Evolutionary conservation across 2,113 vertebrate genomes (phyloP), one percentile per base, ranked within the genome.

Genomic region (Sapayoa aenigma): DNA sequence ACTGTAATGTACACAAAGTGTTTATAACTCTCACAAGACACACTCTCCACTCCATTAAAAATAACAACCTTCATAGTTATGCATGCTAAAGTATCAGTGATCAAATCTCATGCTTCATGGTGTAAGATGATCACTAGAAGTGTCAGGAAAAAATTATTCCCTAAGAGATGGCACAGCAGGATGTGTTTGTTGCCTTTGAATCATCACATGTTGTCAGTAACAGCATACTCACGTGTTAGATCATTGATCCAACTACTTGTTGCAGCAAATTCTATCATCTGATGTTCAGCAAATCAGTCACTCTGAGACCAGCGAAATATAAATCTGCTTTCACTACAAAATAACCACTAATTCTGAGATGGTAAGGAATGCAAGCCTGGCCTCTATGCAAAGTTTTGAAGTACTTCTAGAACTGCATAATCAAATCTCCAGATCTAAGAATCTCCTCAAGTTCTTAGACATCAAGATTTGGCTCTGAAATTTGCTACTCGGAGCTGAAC

Each of bases 81-180:
- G 66, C 73, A 87, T 94, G 49, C 76, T 90, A 84, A 92, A 93
- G 77, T 89, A 82, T 78, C 31, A 6, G 90, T 90, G 93, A 96
- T 95, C 90, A 96, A 96, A 94, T 93, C 86, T 93, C 83, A 84
- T 87, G 95, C 90, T 96, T 93, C 79, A 27, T 47, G 80, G 86
- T 89, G 69, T 95, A 96, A 95, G 69, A 87, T 69, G 86, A 95
- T 94, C 88, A 75, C 93, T 75, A 35, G 55, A 92, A 94, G 56
- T 78, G 93, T 95, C 94, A 95, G 72, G 88, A 92, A 90, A 85
- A 81, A 97, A 92, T 95, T 89, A 96, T 82, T 89, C 72, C 83
- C 44, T 62, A 90, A 79, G 83, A 90, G 23, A 72, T 47, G 31
- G 85, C 90, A 81, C 31, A 87, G 88, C 47, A 89, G 79, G 84